Conservation (phyloP, 2,797 vertebrate species). For the Falco novaeseelandiae region DNA sequence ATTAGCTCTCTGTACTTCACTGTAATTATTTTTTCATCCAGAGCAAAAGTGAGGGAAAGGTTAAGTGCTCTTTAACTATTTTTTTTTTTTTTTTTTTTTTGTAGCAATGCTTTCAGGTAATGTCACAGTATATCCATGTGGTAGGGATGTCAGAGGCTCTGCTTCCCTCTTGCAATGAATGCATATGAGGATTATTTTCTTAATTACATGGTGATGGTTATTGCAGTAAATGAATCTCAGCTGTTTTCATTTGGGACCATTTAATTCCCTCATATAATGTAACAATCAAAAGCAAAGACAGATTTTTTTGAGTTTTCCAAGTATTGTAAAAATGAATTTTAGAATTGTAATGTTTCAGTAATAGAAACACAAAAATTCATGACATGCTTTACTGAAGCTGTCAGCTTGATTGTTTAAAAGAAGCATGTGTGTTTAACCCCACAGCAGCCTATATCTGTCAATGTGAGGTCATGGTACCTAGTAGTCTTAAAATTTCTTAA, state of each 20-base stretch:
- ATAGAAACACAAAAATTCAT: neutral
- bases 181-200: neutral
- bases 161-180: neutral
- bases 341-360: neutral
- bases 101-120: neutral
- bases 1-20: neutral
- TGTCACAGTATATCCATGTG: fast-evolving
- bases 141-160: neutral
- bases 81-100: neutral
- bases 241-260: neutral
- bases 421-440: neutral
- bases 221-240: neutral
- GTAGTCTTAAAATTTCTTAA: neutral
- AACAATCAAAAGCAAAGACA: neutral
- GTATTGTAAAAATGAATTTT: neutral
- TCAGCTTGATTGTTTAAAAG: neutral
- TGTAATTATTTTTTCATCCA: neutral
- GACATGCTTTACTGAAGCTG: neutral
- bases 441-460: neutral
- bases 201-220: neutral
- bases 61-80: neutral
- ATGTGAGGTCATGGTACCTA: fast-evolving
- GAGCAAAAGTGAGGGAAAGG: neutral
- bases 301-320: neutral
- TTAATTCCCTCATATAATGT: neutral